These are phyloP conservation scores for Megalonaias nervosa DNA, from an alignment of 1,140 invertebrate species.

Conservation along the genomic window DNA sequence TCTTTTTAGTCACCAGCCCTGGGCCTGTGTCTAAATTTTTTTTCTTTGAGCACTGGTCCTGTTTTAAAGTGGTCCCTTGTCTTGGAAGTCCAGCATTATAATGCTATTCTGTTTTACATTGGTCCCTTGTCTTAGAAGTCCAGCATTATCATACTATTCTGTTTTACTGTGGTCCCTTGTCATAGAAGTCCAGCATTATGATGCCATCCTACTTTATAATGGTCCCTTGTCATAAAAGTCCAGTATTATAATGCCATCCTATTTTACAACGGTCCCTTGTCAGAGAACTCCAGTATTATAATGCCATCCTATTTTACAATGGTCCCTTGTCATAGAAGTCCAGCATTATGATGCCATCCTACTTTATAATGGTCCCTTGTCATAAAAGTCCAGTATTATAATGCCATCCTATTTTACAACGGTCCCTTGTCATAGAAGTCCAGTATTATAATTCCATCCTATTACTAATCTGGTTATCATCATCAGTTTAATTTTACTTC, in stretches of 20 bases:
- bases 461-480: neutral
- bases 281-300: neutral
- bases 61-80: neutral
- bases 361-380: neutral
- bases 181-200: neutral
- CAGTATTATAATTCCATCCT: no score
- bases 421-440: no score
- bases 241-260: neutral
- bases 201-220: neutral
- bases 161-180: neutral
- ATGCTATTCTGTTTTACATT: no score
- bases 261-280: neutral
- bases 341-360: neutral
- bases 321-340: no score
- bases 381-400: neutral
- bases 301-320: no score
- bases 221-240: neutral
- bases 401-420: no score
- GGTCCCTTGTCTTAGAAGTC: no score
- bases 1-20: no score
- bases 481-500: no score
- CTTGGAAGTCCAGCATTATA: neutral
- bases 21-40: no score
- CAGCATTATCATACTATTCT: neutral
- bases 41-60: no score